Conservation (phyloP, 1,140 invertebrate genomes). For the Euborellia annulipes region DNA sequence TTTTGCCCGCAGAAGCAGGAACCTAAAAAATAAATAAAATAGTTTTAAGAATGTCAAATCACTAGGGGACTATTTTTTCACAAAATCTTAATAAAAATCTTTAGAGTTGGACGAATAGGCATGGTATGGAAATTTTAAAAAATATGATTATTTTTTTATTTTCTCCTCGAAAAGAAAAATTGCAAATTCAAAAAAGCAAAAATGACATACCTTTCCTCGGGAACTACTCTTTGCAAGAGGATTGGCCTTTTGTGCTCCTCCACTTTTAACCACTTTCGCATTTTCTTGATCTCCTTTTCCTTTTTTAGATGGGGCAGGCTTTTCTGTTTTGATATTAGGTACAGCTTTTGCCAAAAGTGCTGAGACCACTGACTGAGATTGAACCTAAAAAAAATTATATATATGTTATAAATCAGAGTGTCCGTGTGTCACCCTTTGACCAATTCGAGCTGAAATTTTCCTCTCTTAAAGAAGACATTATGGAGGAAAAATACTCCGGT, state of each 20-base stretch:
- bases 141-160: no score
- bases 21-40: constrained; percentile 10
- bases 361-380: constrained; percentile 64
- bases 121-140: no score
- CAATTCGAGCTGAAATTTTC: no score
- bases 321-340: constrained; percentile 58
- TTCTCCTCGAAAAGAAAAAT: neutral
- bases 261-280: constrained; percentile 36
- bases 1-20: constrained; percentile 16
- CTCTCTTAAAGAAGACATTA: no score
- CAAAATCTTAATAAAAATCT: no score
- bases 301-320: constrained; percentile 51
- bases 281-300: constrained; percentile 29
- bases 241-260: constrained; percentile 24
- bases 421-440: neutral
- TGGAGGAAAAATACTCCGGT: no score
- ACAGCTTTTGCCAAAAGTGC: constrained; percentile 71
- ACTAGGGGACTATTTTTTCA: no score
- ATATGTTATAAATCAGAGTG: neutral
- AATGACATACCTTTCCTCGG: constrained; percentile 13
- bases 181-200: neutral
- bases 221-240: constrained; percentile 1
- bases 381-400: constrained; percentile 32
- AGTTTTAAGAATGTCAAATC: constrained; percentile 4
- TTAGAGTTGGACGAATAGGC: no score